These are phyloP conservation scores for Aegithalos caudatus DNA, from an alignment of 2,113 vertebrate genomes.

Conservation along the genomic window DNA sequence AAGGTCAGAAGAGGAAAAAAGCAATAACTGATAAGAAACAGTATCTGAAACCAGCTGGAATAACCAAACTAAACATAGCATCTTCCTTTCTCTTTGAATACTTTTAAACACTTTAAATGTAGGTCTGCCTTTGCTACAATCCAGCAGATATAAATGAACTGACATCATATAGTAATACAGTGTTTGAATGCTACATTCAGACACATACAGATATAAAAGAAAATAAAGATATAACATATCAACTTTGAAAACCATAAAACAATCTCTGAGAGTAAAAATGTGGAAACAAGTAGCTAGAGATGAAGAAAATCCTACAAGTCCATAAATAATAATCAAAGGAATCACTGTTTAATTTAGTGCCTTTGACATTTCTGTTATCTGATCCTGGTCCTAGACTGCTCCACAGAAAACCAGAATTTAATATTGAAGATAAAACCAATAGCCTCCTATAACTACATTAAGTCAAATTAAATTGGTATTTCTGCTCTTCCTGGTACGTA, in stretches of 20 bases:
- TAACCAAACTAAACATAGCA: neutral
- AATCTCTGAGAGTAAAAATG: neutral
- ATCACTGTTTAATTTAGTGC: neutral
- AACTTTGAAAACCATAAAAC: neutral
- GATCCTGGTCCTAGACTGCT: neutral
- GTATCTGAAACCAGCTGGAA: neutral
- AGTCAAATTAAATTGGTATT: slow-evolving; percentile 11
- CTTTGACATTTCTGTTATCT: neutral
- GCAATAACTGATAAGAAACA: neutral
- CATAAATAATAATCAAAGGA: neutral
- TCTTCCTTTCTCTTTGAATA: neutral
- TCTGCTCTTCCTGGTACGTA: neutral
- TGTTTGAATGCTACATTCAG: neutral
- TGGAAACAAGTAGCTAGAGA: neutral
- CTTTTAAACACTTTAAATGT: neutral
- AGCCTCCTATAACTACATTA: neutral
- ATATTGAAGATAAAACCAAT: slow-evolving; percentile 19
- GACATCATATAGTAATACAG: neutral
- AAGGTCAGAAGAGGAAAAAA: neutral
- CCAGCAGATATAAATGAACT: neutral
- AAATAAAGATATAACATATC: neutral
- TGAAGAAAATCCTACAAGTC: neutral
- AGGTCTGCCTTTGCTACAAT: neutral
- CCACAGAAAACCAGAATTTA: neutral
- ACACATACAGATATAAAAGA: neutral